A percentile compares a stretch with the other conserved stretches of the same genome.
These are phyloP conservation scores for Heterocephalus glaber DNA, from an alignment of 2,113 vertebrate species.

Conservation along the genomic window DNA sequence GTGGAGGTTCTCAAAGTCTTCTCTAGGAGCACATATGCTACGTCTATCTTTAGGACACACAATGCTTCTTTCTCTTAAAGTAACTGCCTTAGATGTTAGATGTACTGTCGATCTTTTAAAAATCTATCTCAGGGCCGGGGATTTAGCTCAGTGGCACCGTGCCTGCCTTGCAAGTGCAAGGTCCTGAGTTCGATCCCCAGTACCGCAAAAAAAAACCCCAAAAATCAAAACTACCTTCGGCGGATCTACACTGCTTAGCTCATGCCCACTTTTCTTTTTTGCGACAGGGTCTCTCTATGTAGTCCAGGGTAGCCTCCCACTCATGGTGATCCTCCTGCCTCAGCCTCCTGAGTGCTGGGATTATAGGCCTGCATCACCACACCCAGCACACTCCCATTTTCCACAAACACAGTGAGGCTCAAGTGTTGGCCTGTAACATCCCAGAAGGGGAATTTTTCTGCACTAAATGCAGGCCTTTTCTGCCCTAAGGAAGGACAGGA, in stretches of 20 bases:
- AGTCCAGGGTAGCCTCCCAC: background rate
- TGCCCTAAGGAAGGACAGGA: constrained; percentile 1
- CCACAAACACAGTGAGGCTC: constrained; percentile 14
- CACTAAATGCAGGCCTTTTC: constrained; percentile 51
- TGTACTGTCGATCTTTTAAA: background rate
- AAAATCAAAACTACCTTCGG: background rate
- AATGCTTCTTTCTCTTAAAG: background rate
- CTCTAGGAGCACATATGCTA: background rate
- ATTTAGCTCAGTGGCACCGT: too few relatives aligned
- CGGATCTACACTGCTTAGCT: constrained; percentile 1
- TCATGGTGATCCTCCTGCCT: background rate
- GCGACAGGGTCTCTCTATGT: background rate
- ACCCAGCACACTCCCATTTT: background rate
- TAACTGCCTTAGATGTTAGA: background rate
- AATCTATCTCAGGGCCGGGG: too few relatives aligned
- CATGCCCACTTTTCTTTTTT: background rate
- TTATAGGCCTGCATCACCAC: background rate
- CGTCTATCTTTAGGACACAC: constrained; percentile 17
- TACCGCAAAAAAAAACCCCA: background rate
- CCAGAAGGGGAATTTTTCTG: background rate
- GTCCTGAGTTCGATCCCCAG: too few relatives aligned
- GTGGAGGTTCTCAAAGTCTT: constrained; percentile 36
- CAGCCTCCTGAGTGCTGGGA: background rate
- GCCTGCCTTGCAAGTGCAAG: too few relatives aligned
- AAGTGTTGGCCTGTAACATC: background rate